Evolutionary conservation across 2,888 invertebrate species (phyloP), one percentile per base, ranked within the genome.

Genomic region (Fragum fragum): DNA sequence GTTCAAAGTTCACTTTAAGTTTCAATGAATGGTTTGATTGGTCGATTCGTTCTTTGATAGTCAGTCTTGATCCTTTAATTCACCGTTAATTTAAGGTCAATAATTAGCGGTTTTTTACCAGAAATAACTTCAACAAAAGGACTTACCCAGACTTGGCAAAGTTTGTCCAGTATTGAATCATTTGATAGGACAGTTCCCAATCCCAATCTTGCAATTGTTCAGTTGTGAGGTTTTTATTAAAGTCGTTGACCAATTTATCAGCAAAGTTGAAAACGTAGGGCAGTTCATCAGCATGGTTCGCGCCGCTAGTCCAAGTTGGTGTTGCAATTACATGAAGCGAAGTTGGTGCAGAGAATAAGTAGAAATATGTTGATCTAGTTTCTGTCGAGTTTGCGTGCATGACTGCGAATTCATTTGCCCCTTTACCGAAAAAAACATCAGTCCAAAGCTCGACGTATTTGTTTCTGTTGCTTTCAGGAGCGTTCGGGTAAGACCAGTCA

Each of bases 101-200:
- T n/a, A n/a, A n/a, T n/a, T n/a, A n/a, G n/a, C n/a, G n/a, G n/a
- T n/a, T n/a, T n/a, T n/a, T n/a, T n/a, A n/a, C n/a, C n/a, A n/a
- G n/a, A n/a, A n/a, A n/a, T n/a, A n/a, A n/a, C n/a, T 36, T 36
- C 32, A 6, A 9, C 9, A 36, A 16, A 47, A 47, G 7, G 1
- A 11, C 97, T 96, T 95, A 99, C 99, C 99, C 98, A 85, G 97
- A 97, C 95, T 97, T 97, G 57, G 98, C 98, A 94, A 98, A 98
- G 95, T 98, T 98, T 0, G 98, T 97, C 98, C 98, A 98, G 95
- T 98, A 98, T 93, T 96, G 96, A 98, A 98, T 98, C 94, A 98
- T 97, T 86, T 97, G 96, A 93, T 96, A 96, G 92, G 97, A 97
- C 88, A 98, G 96, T 89, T 97, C 96, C 36, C 97, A 96, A 94